phyloP scores from a whole-genome alignment of 1,140 invertebrate genomes.

The Aphaenogaster rudis region DNA sequence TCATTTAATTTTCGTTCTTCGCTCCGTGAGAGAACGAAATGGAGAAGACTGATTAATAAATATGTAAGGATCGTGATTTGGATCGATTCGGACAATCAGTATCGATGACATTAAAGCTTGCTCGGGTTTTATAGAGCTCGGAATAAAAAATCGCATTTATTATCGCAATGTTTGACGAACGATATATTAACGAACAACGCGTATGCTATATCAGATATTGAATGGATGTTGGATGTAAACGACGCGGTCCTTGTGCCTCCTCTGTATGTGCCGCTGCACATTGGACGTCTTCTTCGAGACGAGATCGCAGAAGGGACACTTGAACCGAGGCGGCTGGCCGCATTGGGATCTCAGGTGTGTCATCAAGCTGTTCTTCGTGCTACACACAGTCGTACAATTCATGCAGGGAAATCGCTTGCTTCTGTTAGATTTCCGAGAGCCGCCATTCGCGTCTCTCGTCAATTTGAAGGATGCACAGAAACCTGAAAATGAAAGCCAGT shows the following conservation, averaged over 20 bases:
- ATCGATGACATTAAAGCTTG: neutral
- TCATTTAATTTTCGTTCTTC: neutral
- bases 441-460: neutral
- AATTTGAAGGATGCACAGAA: conserved; percentile 1
- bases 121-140: neutral
- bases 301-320: conserved; percentile 86
- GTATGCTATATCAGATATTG: neutral
- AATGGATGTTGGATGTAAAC: conserved; percentile 66
- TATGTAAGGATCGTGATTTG: neutral
- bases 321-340: conserved; percentile 87
- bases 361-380: conserved; percentile 87
- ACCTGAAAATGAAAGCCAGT: conserved; percentile 53
- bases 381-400: conserved; percentile 87
- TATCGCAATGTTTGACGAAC: neutral
- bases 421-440: neutral
- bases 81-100: neutral
- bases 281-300: conserved; percentile 84
- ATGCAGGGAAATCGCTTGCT: conserved; percentile 87
- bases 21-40: neutral
- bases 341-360: conserved; percentile 87
- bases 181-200: neutral
- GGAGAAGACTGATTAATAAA: neutral
- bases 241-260: conserved; percentile 70
- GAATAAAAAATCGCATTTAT: conserved; percentile 6
- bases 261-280: conserved; percentile 79